phyloP scores from a whole-genome alignment of 2,888 invertebrate genomes.

The Beris chalybata region DNA sequence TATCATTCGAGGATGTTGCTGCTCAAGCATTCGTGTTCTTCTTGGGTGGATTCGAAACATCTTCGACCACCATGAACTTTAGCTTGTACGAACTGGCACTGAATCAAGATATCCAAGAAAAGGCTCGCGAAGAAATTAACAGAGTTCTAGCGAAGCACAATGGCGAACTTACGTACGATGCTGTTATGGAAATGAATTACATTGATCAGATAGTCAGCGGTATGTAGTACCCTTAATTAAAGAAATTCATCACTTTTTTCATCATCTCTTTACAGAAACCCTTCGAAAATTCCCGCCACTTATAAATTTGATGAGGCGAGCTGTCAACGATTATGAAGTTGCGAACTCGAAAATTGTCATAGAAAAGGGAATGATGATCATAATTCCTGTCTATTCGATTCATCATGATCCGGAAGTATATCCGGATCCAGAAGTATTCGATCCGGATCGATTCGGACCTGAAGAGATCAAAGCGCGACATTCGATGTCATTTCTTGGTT shows the following conservation, averaged over 20 bases:
- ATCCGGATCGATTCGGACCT: constrained; percentile 63
- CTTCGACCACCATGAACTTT: constrained; percentile 47
- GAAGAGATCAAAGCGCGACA: constrained; percentile 60
- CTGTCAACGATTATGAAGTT: neutral
- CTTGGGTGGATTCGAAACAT: constrained; percentile 49
- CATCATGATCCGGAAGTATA: constrained; percentile 61
- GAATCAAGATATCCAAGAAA: constrained; percentile 46
- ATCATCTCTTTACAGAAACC: neutral
- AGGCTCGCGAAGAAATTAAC: constrained; percentile 45
- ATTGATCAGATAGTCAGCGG: constrained; percentile 48
- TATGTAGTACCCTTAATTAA: constrained; percentile 36
- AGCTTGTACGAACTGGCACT: constrained; percentile 46
- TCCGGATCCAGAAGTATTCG: constrained; percentile 61
- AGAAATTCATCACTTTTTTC: neutral
- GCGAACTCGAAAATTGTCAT: constrained; percentile 52
- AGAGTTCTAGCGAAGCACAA: constrained; percentile 41
- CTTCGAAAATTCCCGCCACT: constrained; percentile 16
- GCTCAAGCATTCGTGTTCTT: constrained; percentile 18
- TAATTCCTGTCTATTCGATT: constrained; percentile 58
- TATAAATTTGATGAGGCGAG: neutral
- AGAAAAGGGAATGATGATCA: constrained; percentile 56
- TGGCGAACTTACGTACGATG: constrained; percentile 46
- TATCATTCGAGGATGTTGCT: constrained; percentile 5
- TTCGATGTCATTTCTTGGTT: constrained; percentile 37
- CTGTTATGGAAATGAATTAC: constrained; percentile 48